Evolutionary conservation across 2,888 invertebrate genomes (phyloP).

Genomic region (Cynaeus angustus): DNA sequence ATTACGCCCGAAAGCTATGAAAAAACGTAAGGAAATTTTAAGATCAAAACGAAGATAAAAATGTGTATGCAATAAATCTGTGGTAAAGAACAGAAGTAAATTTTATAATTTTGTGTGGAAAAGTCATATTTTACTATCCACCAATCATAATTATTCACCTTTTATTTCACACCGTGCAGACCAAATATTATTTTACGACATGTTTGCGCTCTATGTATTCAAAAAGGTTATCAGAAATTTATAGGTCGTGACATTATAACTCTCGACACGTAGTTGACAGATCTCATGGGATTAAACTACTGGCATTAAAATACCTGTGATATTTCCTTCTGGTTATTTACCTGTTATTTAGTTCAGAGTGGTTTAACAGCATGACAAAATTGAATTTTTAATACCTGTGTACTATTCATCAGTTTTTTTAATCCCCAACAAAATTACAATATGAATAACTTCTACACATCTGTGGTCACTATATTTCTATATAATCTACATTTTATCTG

Average conservation of each 20-base stretch:
- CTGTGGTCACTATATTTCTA: slow-evolving; percentile 10
- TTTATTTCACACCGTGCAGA: slow-evolving; percentile 8
- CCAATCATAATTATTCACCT: background rate
- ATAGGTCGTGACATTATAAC: slow-evolving; percentile 52
- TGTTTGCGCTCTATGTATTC: slow-evolving; percentile 38
- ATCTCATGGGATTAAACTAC: slow-evolving; percentile 42
- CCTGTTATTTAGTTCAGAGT: background rate
- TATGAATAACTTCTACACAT: slow-evolving; percentile 12
- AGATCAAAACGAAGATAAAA: too few species aligned
- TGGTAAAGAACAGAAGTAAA: too few species aligned
- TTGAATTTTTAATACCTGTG: slow-evolving; percentile 21
- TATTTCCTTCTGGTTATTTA: slow-evolving; percentile 5
- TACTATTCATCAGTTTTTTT: slow-evolving; percentile 6
- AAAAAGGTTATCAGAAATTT: slow-evolving; percentile 49
- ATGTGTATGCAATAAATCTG: too few species aligned
- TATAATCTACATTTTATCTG: slow-evolving; percentile 9
- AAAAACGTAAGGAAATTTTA: too few species aligned
- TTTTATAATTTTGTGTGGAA: too few species aligned
- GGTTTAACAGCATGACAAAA: slow-evolving; percentile 6
- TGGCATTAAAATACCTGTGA: slow-evolving; percentile 37
- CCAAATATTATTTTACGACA: slow-evolving; percentile 32
- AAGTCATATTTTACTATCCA: too few species aligned
- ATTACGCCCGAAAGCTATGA: too few species aligned
- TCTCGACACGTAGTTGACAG: slow-evolving; percentile 41
- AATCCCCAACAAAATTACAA: slow-evolving; percentile 14